Percentiles rank a stretch among this genome's conserved stretches.
Evolutionary conservation across 2,888 invertebrate species (phyloP).

Genomic region (Altica lythri): DNA sequence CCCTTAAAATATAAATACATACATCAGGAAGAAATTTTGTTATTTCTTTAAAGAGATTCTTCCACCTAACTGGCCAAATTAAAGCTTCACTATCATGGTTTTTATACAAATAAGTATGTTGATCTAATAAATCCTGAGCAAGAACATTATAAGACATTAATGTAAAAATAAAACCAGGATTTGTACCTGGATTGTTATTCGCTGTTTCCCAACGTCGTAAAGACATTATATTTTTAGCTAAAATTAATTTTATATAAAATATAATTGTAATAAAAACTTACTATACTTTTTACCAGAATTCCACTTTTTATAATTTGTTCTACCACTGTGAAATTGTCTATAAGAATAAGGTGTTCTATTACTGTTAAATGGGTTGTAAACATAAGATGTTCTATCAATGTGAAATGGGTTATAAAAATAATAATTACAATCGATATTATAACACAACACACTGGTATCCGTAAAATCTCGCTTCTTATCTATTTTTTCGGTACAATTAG

Average conservation of each 20-base stretch:
- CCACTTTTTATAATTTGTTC: too few relatives aligned
- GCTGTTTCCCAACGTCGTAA: slow-evolving; percentile 30
- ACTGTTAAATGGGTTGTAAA: not conserved
- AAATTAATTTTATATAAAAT: not conserved
- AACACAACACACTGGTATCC: too few relatives aligned
- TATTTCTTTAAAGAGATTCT: slow-evolving; percentile 64
- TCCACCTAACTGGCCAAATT: slow-evolving; percentile 71
- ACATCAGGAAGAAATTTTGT: slow-evolving; percentile 65
- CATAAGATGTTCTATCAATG: not conserved
- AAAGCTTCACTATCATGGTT: slow-evolving; percentile 64
- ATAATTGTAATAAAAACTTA: not conserved
- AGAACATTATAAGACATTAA: slow-evolving; percentile 88
- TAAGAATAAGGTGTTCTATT: not conserved
- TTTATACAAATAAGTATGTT: slow-evolving; percentile 75
- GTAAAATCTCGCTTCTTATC: too few relatives aligned
- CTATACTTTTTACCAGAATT: slow-evolving; percentile 2
- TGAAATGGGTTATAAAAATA: not conserved
- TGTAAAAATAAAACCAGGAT: slow-evolving; percentile 62
- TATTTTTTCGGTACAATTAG: slow-evolving; percentile 3
- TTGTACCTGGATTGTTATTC: slow-evolving; percentile 23
- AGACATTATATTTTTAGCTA: slow-evolving; percentile 27
- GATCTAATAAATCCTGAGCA: slow-evolving; percentile 78
- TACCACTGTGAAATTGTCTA: too few relatives aligned
- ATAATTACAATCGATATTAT: not conserved
- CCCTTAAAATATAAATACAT: too few relatives aligned